Percentiles rank a stretch among this genome's conserved stretches.
Evolutionary conservation across 2,888 invertebrate genomes (phyloP).

Genomic region (Xanthia togata): DNA sequence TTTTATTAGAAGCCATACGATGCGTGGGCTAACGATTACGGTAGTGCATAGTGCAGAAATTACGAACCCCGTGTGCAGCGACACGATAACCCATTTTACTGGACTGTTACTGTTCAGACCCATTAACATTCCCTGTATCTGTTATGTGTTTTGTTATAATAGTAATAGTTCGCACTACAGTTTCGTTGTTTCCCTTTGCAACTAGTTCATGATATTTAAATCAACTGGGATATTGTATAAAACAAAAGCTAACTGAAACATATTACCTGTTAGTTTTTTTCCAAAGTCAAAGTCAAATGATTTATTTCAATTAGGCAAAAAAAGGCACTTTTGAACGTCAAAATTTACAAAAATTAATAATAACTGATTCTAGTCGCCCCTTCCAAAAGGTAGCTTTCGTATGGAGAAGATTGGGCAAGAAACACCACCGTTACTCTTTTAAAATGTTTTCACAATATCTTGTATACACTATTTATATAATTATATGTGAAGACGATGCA

Average conservation of each 20-base stretch:
- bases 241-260: background rate
- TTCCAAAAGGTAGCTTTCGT: too few relatives aligned
- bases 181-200: background rate
- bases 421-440: too few relatives aligned
- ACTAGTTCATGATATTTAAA: background rate
- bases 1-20: background rate
- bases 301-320: too few relatives aligned
- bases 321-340: too few relatives aligned
- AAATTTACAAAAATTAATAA: too few relatives aligned
- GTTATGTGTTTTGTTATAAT: conserved; percentile 3
- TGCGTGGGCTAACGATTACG: conserved; percentile 42
- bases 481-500: too few relatives aligned
- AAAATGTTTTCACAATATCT: too few relatives aligned
- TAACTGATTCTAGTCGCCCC: too few relatives aligned
- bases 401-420: too few relatives aligned
- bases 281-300: too few relatives aligned
- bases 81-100: conserved; percentile 50
- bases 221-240: background rate
- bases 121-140: conserved; percentile 31
- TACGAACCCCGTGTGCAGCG: conserved; percentile 45
- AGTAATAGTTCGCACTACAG: background rate
- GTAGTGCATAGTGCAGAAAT: conserved; percentile 40
- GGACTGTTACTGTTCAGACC: conserved; percentile 12
- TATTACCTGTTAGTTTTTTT: too few relatives aligned
- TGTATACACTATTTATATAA: too few relatives aligned